Conservation (phyloP, 1,140 invertebrate genomes). For the Caenorhabditis remanei region DNA sequence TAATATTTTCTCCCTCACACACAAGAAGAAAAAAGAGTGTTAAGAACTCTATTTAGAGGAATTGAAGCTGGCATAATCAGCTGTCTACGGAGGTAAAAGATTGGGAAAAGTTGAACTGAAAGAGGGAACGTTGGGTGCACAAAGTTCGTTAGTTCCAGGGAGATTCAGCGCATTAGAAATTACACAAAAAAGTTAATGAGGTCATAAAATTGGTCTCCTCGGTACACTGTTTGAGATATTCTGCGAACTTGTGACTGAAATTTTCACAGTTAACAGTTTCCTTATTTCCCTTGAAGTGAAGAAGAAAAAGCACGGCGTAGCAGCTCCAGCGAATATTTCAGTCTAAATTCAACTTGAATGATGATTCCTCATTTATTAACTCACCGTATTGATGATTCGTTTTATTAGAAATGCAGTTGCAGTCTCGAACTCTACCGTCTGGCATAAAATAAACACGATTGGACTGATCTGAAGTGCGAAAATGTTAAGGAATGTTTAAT, state of each 20-base stretch:
- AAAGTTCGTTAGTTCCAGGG: no score
- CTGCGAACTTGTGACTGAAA: conserved; percentile 1
- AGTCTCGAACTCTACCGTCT: not conserved
- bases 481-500: not conserved
- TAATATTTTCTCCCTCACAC: no score
- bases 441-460: not conserved
- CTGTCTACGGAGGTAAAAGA: no score
- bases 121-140: no score
- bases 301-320: conserved; percentile 18
- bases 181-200: not conserved
- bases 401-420: conserved; percentile 8
- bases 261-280: not conserved
- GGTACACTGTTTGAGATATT: not conserved
- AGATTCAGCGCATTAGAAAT: no score
- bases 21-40: no score
- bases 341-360: not conserved
- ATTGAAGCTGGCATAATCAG: no score
- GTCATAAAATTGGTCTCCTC: not conserved
- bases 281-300: not conserved
- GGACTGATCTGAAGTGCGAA: not conserved
- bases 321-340: conserved; percentile 17
- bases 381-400: conserved; percentile 26
- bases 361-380: not conserved
- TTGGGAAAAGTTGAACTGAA: no score
- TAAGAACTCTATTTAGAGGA: no score